Base-by-base conservation (phyloP, 2,797 vertebrate genomes). In the Gambusia yucatana region DNA sequence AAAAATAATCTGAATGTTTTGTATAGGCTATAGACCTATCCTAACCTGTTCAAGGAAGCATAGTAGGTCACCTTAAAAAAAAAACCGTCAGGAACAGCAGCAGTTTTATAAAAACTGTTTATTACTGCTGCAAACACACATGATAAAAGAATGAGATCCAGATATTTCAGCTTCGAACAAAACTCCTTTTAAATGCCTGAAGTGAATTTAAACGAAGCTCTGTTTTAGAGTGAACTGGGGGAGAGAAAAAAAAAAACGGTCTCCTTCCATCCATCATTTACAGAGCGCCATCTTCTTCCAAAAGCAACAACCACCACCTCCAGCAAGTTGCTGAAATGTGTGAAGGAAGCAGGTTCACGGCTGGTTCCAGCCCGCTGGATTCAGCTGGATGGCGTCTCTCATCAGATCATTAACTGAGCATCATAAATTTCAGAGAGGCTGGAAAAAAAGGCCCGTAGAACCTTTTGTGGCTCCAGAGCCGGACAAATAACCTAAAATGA, bases 181-280 rank as follows among this genome's bases (percentile, higher is more conserved):
- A 71, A 46, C 13, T 71, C 13, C 8, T 17, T 46, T 71, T 46
- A 46, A 71, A 71, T 28, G 67, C 13, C 67, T 71, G 43, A 46
- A 28, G 2, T 70, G 41, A 44, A 70, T 70, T 70, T 70, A 44
- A 25, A 71, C n/a, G n/a, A 28, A 71, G 25, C 14, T 71, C 43
- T 28, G 14, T 25, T 25, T 44, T 11, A 39, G 33, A 4, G 33
- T 22, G 61, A 39, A 65, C 17, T 39, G 33, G 57, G 25, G 28
- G 11, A 28, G 55, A 55, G 1, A 52, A 52, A 47, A 47, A 20
- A 16, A 59, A 33, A 61, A 28, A 17, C 6, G 3, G 25, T 14
- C n/a, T 71, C 67, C 80, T 84, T 85, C 80, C 67, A 84, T 85
- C 80, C 67, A 84, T 84, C 67, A 78, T 86, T 89, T 69, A 82